Base-by-base conservation (phyloP, 2,113 vertebrate genomes). In the Atractosteus spatula region DNA sequence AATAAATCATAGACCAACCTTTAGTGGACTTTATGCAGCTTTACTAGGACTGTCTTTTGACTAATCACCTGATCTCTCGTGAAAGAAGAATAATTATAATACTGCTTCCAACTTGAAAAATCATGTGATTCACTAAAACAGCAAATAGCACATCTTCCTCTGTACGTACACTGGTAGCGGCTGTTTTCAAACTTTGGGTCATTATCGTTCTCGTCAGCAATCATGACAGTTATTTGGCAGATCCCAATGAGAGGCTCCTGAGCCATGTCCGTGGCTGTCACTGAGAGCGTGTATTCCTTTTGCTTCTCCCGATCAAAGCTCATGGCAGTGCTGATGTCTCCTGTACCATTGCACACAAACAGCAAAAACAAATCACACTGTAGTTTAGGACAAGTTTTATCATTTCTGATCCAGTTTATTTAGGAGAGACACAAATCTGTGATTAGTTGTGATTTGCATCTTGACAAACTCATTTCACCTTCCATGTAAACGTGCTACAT, bases 181-280 rank as follows among this genome's bases (percentile, higher is more conserved):
- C 93, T 95, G 87, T 95, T 96, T 80, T 96, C 93, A 62, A 97
- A 97, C 62, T 89, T 94, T 41, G 95, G 95, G 1, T 93, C 86
- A 1, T 97, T 97, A 91, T 97, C 95, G 29, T 97, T 97, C 87
- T 93, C 63, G 12, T 97, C 95, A 0, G 81, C 82, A 51, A 97
- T 86, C 62, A 91, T 74, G 63, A 96, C 55, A 0, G 88, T 92
- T 85, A 97, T 63, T 84, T 86, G 93, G 69, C 95, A 97, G 74
- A 96, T 79, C 0, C 94, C 90, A 0, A 95, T 94, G 71, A 97
- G 89, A 0, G 95, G 95, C 64, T 96, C 94, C 71, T 84, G 88
- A 0, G 91, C 95, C 82, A 85, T 92, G 81, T 97, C 95, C 0
- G 94, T 95, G 7, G 95, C 95, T 0, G 92, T 96, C 41, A 96